Conservation (phyloP, 2,888 invertebrate genomes). For the Troglohyphantes excavatus region DNA sequence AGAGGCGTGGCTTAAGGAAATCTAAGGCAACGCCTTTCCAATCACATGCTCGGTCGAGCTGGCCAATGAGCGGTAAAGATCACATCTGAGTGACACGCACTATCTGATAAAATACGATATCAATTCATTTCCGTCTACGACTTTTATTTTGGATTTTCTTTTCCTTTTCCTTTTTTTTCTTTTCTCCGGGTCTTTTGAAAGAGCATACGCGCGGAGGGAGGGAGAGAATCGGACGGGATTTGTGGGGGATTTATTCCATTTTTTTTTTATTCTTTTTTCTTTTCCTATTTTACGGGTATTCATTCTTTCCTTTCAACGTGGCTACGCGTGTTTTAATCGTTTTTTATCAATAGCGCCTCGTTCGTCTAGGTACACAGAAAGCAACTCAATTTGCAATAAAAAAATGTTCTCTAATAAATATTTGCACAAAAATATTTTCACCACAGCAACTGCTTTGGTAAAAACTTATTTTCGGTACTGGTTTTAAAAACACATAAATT, state of each 20-base stretch:
- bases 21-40: slow-evolving; percentile 71
- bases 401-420: slow-evolving; percentile 6
- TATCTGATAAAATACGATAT: slow-evolving; percentile 78
- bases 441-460: not conserved
- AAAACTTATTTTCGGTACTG: not conserved
- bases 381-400: not conserved
- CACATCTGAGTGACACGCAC: slow-evolving; percentile 74
- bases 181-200: slow-evolving; percentile 62
- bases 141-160: slow-evolving; percentile 53
- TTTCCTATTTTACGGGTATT: slow-evolving; percentile 27
- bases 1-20: slow-evolving; percentile 73
- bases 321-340: slow-evolving; percentile 36
- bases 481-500: too few species aligned
- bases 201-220: slow-evolving; percentile 37
- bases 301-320: not conserved
- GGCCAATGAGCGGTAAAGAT: slow-evolving; percentile 76
- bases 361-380: slow-evolving; percentile 19
- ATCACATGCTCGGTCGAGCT: slow-evolving; percentile 76
- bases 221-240: slow-evolving; percentile 59
- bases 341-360: slow-evolving; percentile 26
- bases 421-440: slow-evolving; percentile 8
- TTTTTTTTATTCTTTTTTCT: not conserved
- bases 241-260: slow-evolving; percentile 69
- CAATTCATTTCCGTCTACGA: slow-evolving; percentile 76
- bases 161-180: slow-evolving; percentile 39